phyloP scores from a whole-genome alignment of 1,140 invertebrate species.

The Hesperophylax magnus region DNA sequence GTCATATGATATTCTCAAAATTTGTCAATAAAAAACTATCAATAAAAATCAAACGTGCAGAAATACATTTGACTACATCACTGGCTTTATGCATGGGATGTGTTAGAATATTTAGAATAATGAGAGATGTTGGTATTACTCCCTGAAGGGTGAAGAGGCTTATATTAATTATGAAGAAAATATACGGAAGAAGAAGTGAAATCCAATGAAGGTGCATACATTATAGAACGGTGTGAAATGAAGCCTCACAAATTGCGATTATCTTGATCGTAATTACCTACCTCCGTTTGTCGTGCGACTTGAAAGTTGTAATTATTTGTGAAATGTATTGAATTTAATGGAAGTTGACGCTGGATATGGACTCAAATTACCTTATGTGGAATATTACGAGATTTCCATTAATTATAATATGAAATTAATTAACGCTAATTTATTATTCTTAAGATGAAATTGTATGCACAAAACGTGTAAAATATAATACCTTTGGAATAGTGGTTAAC shows the following conservation, averaged over 20 bases:
- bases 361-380: neutral
- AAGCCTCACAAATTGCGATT: neutral
- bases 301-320: neutral
- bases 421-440: neutral
- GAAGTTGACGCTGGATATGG: neutral
- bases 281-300: neutral
- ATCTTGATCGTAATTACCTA: neutral
- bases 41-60: too few species aligned
- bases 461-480: neutral
- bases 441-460: neutral
- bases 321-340: constrained; percentile 4
- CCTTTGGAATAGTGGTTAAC: neutral
- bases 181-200: neutral
- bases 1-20: too few species aligned
- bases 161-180: neutral
- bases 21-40: too few species aligned
- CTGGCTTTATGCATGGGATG: neutral
- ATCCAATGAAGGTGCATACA: neutral
- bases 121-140: neutral
- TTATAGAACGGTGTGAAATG: neutral
- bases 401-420: neutral
- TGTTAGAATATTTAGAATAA: neutral
- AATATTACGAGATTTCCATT: neutral
- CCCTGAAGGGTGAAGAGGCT: neutral
- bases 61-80: neutral